Conservation (phyloP, 1,140 invertebrate species). For the Helicoverpa armigera region DNA sequence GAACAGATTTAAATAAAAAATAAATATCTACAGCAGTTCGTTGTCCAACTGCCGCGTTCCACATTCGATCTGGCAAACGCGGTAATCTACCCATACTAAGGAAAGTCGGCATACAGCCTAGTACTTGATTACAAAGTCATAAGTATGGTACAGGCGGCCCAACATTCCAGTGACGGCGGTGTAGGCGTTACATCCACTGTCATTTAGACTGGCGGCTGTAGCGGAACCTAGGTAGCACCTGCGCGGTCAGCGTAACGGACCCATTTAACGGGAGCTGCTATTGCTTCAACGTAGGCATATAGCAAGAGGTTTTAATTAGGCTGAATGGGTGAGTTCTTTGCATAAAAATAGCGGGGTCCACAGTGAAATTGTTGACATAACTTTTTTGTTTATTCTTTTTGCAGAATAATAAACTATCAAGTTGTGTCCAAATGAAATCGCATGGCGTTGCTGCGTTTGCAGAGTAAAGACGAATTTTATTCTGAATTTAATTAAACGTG, state of each 20-base stretch:
- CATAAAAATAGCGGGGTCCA: background rate
- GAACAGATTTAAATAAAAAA: too few species aligned
- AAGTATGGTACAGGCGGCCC: slow-evolving; percentile 8
- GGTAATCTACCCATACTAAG: background rate
- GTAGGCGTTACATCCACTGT: slow-evolving; percentile 44
- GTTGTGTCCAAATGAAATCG: background rate
- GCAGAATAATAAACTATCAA: background rate
- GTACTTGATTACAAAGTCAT: background rate
- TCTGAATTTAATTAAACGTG: too few species aligned
- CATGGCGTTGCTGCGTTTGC: too few species aligned
- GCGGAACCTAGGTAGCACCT: slow-evolving; percentile 45
- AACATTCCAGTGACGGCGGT: slow-evolving; percentile 29
- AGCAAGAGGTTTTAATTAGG: slow-evolving; percentile 18
- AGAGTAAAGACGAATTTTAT: background rate
- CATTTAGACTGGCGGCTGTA: slow-evolving; percentile 52
- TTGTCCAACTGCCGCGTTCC: background rate
- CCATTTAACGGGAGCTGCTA: slow-evolving; percentile 55
- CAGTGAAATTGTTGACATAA: too few species aligned
- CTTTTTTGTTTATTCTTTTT: too few species aligned
- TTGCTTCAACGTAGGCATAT: slow-evolving; percentile 12
- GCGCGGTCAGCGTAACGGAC: slow-evolving; percentile 60
- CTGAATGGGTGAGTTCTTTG: slow-evolving; percentile 30
- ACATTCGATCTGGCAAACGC: background rate
- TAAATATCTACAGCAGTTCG: background rate
- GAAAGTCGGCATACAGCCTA: slow-evolving; percentile 18